phyloP scores from a whole-genome alignment of 2,888 invertebrate genomes.

The Caenorhabditis afra region DNA sequence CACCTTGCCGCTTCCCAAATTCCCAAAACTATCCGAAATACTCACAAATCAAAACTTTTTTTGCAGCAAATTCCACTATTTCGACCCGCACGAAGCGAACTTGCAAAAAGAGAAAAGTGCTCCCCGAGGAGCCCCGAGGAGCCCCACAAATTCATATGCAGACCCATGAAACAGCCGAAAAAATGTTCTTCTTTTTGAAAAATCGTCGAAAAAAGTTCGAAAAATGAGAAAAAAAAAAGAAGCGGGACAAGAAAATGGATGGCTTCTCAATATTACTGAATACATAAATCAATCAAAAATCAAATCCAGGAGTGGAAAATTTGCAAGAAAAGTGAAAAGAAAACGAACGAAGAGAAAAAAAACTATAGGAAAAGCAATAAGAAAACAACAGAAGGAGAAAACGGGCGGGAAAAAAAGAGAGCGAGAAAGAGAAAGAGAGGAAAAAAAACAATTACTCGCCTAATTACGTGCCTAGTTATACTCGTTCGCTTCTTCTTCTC shows the following conservation, averaged over 20 bases:
- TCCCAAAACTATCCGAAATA: too few species aligned
- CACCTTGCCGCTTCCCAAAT: too few species aligned
- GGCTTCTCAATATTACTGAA: too few species aligned
- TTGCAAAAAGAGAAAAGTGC: conserved; percentile 36
- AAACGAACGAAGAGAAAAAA: too few species aligned
- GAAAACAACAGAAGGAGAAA: conserved; percentile 19
- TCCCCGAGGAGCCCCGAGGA: neutral
- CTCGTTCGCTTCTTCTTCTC: conserved; percentile 31
- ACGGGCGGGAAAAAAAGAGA: conserved; percentile 21
- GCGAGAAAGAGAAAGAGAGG: conserved; percentile 22
- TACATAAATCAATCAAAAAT: too few species aligned
- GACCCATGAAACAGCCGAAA: conserved; percentile 1
- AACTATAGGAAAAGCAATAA: conserved; percentile 16
- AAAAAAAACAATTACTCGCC: conserved; percentile 64
- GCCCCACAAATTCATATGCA: conserved; percentile 36
- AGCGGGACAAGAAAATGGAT: too few species aligned
- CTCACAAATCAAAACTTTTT: too few species aligned
- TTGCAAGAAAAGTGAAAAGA: neutral
- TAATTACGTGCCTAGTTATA: conserved; percentile 64
- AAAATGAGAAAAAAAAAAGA: too few species aligned
- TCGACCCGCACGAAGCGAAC: too few species aligned
- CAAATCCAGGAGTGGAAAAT: too few species aligned
- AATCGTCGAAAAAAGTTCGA: too few species aligned
- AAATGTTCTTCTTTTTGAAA: conserved; percentile 52
- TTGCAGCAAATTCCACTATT: too few species aligned